Evolutionary conservation across 2,888 invertebrate species (phyloP), one percentile per base, ranked within the genome.

Genomic region (Macrophya annulata): DNA sequence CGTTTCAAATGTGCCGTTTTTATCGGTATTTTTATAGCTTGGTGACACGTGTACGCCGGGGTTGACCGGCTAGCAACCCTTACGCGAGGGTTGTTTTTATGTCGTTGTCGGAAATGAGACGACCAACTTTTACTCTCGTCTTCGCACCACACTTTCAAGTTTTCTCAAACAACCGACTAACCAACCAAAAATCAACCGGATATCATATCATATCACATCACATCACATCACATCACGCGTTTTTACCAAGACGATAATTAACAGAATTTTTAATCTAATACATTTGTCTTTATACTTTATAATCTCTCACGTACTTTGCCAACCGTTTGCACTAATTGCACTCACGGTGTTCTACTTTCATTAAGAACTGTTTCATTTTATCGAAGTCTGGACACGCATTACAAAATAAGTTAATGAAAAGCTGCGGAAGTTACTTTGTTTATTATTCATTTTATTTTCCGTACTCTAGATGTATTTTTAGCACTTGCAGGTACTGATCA

Each of bases 111-210:
- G 81, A 62, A 81, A 81, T 81, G 81, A 81, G 81, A 37, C 81
- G 81, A 81, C 59, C 62, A 81, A 81, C 81, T 81, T 81, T 81
- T 81, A 81, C 81, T 81, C 62, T 81, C 81, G 81, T 81, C 81
- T 81, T 81, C 25, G 40, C 81, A 81, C 81, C 62, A 62, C 62
- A 40, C 62, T 81, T 62, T 62, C 37, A 43, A 62, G 25, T 81
- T 43, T 81, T 43, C 21, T 21, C 51, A 79, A 79, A 55, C n/a
- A 37, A 37, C 37, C 37, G 15, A 12, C 48, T 48, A 12, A 12
- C 48, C 10, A 48, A 48, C 9, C 62, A 25, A 62, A 4, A 25
- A 9, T 21, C 62, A 68, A 68, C 68, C 25, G 68, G 25, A 62
- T 25, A 25, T 25, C 21, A 25, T 25, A 62, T 62, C 62, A n/a